Evolutionary conservation across 30 jellyfish, hydroid and myxozoan genomes (phyloP).

Genomic region (Cassiopea xamachana): DNA sequence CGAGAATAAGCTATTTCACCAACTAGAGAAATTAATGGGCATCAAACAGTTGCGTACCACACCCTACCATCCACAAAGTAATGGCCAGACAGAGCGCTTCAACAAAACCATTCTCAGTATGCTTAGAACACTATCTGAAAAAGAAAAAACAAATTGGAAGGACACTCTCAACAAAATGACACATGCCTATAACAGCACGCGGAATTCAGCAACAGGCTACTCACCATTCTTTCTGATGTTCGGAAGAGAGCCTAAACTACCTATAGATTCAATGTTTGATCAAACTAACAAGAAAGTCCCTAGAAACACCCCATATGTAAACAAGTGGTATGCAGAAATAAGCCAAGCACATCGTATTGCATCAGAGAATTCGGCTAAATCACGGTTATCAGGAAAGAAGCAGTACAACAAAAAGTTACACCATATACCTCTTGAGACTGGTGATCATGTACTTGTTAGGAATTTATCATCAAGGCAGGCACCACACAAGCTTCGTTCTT

Average conservation of each 20-base stretch:
- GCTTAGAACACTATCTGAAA: conserved; percentile 31
- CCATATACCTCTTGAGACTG: background rate
- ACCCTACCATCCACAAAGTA: background rate
- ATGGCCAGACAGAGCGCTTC: conserved; percentile 18
- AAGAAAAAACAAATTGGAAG: background rate
- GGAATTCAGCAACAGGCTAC: conserved; percentile 1
- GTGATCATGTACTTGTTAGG: conserved; percentile 26
- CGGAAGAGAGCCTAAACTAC: conserved; percentile 27
- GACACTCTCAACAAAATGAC: conserved; percentile 8
- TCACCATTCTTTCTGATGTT: conserved; percentile 15
- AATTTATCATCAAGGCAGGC: conserved; percentile 23
- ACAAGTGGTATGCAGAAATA: conserved; percentile 36
- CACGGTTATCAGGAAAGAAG: background rate
- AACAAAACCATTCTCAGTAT: conserved; percentile 21
- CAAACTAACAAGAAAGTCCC: background rate
- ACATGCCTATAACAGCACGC: conserved; percentile 7
- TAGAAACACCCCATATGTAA: background rate
- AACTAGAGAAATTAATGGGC: background rate
- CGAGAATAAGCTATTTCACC: conserved; percentile 4
- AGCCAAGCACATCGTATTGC: conserved; percentile 49
- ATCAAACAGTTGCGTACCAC: conserved; percentile 6
- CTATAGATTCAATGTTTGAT: conserved; percentile 31
- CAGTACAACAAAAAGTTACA: background rate
- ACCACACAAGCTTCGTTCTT: conserved; percentile 31
- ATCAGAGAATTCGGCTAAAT: background rate